Conservation (phyloP, 2,113 vertebrate genomes). For the Chamaea fasciata region DNA sequence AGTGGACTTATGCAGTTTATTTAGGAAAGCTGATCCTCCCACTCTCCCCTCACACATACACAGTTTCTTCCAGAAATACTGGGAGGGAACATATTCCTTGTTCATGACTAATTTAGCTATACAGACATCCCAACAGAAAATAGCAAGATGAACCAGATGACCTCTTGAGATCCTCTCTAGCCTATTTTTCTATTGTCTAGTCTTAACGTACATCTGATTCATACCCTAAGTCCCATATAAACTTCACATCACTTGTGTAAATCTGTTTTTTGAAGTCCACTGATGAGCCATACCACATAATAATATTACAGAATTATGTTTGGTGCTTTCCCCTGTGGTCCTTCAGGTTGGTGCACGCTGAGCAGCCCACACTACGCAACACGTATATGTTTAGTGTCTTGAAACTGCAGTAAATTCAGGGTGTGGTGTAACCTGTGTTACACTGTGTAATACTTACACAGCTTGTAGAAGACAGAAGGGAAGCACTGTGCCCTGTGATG, state of each 20-base stretch:
- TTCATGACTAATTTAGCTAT: neutral
- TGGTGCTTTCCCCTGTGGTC: neutral
- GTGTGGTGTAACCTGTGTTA: neutral
- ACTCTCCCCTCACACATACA: neutral
- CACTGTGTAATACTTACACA: neutral
- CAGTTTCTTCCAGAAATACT: neutral
- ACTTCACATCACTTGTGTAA: neutral
- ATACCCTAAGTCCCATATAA: neutral
- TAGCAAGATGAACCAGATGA: neutral
- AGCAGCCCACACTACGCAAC: neutral
- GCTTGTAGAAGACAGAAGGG: neutral
- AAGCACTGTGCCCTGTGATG: neutral
- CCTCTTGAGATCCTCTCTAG: neutral
- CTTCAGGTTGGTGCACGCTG: constrained; percentile 15
- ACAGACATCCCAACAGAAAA: neutral
- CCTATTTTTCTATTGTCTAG: neutral
- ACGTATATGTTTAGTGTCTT: neutral
- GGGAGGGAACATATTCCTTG: neutral
- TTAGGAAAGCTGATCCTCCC: neutral
- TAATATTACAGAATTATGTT: neutral
- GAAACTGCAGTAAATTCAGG: constrained; percentile 8
- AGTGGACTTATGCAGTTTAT: neutral
- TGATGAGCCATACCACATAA: neutral
- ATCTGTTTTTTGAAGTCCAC: neutral
- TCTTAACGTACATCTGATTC: neutral